Evolutionary conservation across 2,888 invertebrate species (phyloP).

Genomic region (Strigamia transsilvanica): DNA sequence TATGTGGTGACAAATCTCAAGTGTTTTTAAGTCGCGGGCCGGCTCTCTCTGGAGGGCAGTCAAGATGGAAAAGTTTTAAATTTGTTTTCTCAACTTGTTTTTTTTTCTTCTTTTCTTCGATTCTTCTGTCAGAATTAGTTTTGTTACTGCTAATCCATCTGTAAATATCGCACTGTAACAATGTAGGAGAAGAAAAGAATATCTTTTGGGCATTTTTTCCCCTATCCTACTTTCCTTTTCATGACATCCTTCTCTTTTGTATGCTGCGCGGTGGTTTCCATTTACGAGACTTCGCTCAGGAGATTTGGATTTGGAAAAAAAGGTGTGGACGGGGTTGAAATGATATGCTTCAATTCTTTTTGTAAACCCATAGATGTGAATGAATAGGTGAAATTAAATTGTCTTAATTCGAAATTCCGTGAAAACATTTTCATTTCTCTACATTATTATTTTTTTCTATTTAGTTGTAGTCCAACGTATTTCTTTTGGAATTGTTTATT

Average conservation of each 20-base stretch:
- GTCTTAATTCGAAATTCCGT: background rate
- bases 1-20: constrained; percentile 39
- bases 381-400: background rate
- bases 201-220: constrained; percentile 4
- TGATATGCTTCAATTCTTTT: constrained; percentile 7
- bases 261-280: constrained; percentile 20
- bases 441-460: background rate
- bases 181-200: constrained; percentile 20
- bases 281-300: constrained; percentile 38
- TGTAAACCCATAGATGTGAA: background rate
- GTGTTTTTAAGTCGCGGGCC: background rate
- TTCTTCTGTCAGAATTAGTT: background rate
- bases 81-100: constrained; percentile 5
- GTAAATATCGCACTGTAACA: constrained; percentile 13
- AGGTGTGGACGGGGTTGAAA: constrained; percentile 13
- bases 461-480: background rate
- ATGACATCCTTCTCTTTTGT: constrained; percentile 27
- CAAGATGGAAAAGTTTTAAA: constrained; percentile 38
- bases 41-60: background rate
- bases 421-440: background rate
- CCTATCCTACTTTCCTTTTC: background rate
- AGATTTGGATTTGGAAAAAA: constrained; percentile 9
- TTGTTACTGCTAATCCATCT: constrained; percentile 11
- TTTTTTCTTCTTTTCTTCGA: background rate
- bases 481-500: background rate